Conservation (phyloP, 2,113 vertebrate species). For the Erythrolamprus reginae region DNA sequence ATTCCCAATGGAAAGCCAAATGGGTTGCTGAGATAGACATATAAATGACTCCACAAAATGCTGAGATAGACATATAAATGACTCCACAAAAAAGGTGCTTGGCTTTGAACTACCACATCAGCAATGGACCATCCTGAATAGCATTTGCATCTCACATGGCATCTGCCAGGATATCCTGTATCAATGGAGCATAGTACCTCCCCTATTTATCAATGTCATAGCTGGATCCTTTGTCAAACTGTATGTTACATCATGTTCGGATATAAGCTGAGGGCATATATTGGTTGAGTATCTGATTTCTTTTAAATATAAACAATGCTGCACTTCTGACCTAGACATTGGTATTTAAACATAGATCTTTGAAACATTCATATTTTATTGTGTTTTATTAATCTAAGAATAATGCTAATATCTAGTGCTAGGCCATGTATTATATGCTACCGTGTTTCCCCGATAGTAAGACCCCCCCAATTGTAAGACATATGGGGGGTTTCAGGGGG, state of each 20-base stretch:
- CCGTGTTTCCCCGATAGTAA: no score
- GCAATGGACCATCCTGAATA: neutral
- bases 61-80: neutral
- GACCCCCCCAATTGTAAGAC: no score
- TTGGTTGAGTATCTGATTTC: neutral
- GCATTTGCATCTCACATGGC: neutral
- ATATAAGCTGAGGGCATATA: neutral
- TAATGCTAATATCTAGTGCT: neutral
- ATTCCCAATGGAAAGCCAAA: neutral
- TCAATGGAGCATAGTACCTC: neutral
- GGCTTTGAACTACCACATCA: neutral
- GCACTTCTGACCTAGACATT: neutral
- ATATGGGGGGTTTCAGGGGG: no score
- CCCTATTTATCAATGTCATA: neutral
- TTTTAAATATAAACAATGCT: neutral
- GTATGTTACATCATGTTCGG: neutral
- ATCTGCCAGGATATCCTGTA: neutral
- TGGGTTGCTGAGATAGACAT: neutral
- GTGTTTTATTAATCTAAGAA: neutral
- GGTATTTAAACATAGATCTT: neutral
- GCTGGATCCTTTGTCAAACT: neutral
- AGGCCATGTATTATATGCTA: neutral
- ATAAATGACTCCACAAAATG: neutral
- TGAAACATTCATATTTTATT: neutral
- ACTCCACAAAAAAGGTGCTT: neutral